Conservation (phyloP, 2,797 vertebrate species). For the Brachyalestes nurse region DNA sequence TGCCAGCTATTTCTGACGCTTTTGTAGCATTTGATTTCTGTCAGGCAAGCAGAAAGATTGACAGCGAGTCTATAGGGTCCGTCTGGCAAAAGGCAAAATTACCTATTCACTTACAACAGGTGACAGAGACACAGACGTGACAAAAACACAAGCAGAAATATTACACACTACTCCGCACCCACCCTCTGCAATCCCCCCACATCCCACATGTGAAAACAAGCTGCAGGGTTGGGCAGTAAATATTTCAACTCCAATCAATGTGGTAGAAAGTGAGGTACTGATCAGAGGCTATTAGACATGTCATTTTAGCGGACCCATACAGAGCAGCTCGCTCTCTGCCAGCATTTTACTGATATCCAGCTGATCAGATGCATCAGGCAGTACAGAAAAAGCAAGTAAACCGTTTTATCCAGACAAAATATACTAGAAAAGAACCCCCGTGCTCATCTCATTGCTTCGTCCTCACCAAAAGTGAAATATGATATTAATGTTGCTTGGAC, state of each 20-base stretch:
- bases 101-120: constrained; percentile 18
- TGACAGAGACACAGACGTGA: constrained; percentile 27
- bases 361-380: neutral
- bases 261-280: neutral
- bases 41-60: neutral
- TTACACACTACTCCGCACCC: constrained; percentile 17
- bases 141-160: neutral
- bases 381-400: neutral
- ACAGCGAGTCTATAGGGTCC: neutral
- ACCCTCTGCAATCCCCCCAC: neutral
- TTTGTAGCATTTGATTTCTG: constrained; percentile 14
- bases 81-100: neutral
- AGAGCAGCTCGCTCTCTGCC: neutral
- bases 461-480: neutral
- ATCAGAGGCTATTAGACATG: neutral
- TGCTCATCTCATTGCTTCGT: neutral
- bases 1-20: neutral
- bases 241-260: neutral
- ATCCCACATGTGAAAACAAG: constrained; percentile 10
- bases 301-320: neutral
- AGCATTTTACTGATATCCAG: neutral
- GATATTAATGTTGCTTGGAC: neutral
- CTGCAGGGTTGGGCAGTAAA: neutral
- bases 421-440: too few relatives aligned
- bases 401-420: neutral